phyloP scores from a whole-genome alignment of 2,888 invertebrate genomes.

The Xylota segnis region DNA sequence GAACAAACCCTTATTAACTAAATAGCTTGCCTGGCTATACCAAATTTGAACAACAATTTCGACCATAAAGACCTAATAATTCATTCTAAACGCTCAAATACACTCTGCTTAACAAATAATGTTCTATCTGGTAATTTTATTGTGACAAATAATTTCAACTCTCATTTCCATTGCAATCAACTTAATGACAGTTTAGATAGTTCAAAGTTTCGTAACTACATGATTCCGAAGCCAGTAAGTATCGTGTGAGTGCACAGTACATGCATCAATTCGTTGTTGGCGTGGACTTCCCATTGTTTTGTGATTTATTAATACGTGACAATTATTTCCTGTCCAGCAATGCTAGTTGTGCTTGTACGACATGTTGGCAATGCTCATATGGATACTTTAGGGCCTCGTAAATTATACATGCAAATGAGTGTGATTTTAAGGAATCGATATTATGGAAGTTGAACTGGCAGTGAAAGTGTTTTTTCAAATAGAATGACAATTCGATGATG shows the following conservation, averaged over 20 bases:
- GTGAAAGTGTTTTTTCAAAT: too few relatives aligned
- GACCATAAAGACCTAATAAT: neutral
- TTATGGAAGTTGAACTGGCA: neutral
- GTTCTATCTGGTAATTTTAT: neutral
- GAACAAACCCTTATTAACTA: too few relatives aligned
- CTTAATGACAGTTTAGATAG: neutral
- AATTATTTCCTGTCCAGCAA: slow-evolving; percentile 10
- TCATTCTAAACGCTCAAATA: neutral
- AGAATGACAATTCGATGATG: too few relatives aligned
- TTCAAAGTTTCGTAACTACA: neutral
- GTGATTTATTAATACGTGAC: slow-evolving; percentile 3
- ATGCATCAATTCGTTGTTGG: neutral
- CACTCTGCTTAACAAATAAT: neutral
- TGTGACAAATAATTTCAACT: neutral
- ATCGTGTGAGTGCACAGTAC: neutral
- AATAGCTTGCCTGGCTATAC: too few relatives aligned
- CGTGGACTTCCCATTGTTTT: neutral
- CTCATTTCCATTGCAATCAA: neutral
- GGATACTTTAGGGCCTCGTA: neutral
- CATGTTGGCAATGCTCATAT: neutral
- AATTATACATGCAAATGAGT: neutral
- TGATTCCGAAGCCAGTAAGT: too few relatives aligned
- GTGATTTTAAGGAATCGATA: neutral
- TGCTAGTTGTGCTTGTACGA: neutral
- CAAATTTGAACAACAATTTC: neutral